These are phyloP conservation scores for Psophia crepitans DNA, from an alignment of 2,113 vertebrate species.

Conservation along the genomic window DNA sequence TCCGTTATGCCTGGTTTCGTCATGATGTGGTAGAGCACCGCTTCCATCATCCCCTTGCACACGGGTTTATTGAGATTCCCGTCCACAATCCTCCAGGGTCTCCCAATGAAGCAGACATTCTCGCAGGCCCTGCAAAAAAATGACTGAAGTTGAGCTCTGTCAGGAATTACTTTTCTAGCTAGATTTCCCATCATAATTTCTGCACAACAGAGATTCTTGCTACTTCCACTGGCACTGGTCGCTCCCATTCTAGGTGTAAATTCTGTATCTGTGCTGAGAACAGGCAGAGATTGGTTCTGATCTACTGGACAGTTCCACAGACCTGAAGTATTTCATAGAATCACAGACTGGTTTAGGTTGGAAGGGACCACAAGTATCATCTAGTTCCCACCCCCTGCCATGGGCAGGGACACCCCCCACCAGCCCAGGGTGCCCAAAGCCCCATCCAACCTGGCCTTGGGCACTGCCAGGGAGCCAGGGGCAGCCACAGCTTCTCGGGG, in stretches of 20 bases:
- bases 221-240: fast-evolving
- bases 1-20: slow-evolving; percentile 81
- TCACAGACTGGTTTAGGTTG: no score
- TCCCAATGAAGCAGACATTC: slow-evolving; percentile 80
- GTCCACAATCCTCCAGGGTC: slow-evolving; percentile 92
- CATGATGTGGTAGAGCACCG: slow-evolving; percentile 89
- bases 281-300: not conserved
- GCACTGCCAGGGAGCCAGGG: no score
- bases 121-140: slow-evolving; percentile 49
- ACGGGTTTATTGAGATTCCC: slow-evolving; percentile 86
- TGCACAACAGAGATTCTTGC: fast-evolving
- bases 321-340: not conserved
- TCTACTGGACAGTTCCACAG: not conserved
- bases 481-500: no score
- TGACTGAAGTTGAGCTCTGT: not conserved
- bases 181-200: not conserved
- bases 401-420: no score
- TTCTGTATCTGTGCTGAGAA: not conserved
- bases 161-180: not conserved
- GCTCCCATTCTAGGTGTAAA: not conserved
- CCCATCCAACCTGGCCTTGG: no score
- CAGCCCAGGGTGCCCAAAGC: no score
- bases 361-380: no score
- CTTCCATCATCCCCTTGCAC: slow-evolving; percentile 95
- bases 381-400: no score